These are phyloP conservation scores for Stictonetta naevosa DNA, from an alignment of 2,113 vertebrate genomes.

Conservation along the genomic window DNA sequence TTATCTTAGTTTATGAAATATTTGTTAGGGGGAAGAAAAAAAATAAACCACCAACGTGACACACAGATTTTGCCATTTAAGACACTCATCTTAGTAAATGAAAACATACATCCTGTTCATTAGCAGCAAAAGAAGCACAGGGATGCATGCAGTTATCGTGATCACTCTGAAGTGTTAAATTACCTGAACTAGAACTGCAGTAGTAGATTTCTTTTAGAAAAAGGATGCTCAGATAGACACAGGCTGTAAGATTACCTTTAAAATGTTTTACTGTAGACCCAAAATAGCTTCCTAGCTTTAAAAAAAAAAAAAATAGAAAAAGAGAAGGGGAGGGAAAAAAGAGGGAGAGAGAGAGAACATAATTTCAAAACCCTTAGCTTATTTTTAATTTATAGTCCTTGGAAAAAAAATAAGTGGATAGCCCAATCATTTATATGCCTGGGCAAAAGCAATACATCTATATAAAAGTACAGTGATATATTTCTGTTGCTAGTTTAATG, in stretches of 20 bases:
- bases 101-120: background rate
- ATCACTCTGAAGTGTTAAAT: background rate
- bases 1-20: slow-evolving; percentile 25
- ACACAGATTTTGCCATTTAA: slow-evolving; percentile 2
- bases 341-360: slow-evolving; percentile 67
- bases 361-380: slow-evolving; percentile 84
- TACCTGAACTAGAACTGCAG: background rate
- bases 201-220: slow-evolving; percentile 27
- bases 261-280: slow-evolving; percentile 76
- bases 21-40: background rate
- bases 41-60: background rate
- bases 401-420: slow-evolving; percentile 81
- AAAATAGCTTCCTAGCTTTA: slow-evolving; percentile 71
- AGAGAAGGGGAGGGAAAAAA: background rate
- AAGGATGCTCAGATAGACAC: slow-evolving; percentile 55
- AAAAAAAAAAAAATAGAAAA: background rate
- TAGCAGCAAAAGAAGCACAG: background rate
- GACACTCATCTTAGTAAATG: background rate
- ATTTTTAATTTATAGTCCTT: slow-evolving; percentile 87
- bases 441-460: slow-evolving; percentile 87
- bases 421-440: slow-evolving; percentile 87
- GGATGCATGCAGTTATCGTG: background rate
- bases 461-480: slow-evolving; percentile 89
- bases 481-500: slow-evolving; percentile 88
- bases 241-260: slow-evolving; percentile 70